These are phyloP conservation scores for Callipepla squamata DNA, from an alignment of 2,113 vertebrate genomes.

Conservation along the genomic window DNA sequence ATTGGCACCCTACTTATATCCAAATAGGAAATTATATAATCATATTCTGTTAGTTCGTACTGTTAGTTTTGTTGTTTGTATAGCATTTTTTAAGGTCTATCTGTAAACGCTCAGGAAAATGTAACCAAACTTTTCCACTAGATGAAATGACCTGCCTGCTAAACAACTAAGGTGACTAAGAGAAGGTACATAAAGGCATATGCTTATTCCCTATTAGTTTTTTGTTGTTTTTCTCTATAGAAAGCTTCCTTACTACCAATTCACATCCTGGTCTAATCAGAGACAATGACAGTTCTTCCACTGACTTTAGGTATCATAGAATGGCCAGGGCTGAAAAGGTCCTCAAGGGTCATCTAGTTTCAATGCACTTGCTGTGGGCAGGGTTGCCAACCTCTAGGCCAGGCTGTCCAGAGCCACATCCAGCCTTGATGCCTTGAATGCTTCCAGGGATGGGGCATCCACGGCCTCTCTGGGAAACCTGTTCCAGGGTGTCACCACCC, in stretches of 20 bases:
- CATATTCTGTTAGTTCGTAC: neutral
- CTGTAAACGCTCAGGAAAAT: neutral
- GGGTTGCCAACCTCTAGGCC: too few relatives aligned
- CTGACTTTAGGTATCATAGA: neutral
- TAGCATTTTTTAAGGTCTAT: neutral
- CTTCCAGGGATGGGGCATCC: too few relatives aligned
- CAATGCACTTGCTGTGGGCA: too few relatives aligned
- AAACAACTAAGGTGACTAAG: neutral
- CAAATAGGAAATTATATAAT: slow-evolving; percentile 9
- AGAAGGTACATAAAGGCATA: neutral
- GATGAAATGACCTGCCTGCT: neutral
- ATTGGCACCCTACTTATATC: neutral
- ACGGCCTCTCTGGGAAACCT: too few relatives aligned
- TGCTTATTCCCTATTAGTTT: neutral
- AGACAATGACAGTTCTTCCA: neutral
- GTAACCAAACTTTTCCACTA: neutral
- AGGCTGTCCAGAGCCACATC: too few relatives aligned
- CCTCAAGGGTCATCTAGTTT: too few relatives aligned
- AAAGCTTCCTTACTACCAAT: neutral
- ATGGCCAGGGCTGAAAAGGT: too few relatives aligned
- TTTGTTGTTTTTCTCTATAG: neutral
- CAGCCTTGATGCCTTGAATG: too few relatives aligned
- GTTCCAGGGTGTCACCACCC: too few relatives aligned
- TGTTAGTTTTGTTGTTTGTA: neutral
- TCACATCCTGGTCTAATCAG: neutral